Conservation (phyloP, 2,113 vertebrate genomes). For the Pseudorhombus dupliciocellatus region DNA sequence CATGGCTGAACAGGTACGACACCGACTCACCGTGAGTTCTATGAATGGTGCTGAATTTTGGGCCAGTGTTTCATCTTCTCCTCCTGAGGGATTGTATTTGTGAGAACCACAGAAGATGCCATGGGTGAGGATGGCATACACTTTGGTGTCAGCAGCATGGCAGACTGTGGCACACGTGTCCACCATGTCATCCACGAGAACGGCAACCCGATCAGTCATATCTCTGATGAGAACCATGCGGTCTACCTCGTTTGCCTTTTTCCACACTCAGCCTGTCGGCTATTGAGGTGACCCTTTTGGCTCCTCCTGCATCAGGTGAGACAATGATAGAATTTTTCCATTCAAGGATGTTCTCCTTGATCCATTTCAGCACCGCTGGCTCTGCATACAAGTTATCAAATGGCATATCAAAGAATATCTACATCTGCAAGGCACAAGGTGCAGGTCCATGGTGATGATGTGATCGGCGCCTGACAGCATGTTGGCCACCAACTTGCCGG, state of each 20-base stretch:
- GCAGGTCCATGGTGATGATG: no score
- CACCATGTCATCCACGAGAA: constrained; percentile 97
- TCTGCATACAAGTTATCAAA: no score
- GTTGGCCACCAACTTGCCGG: no score
- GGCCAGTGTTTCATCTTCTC: constrained; percentile 99
- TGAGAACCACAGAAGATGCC: constrained; percentile 99
- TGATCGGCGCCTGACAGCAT: no score
- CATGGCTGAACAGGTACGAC: constrained; percentile 98
- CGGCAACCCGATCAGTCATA: constrained; percentile 94
- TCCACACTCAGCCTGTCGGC: constrained; percentile 96
- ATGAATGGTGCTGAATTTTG: constrained; percentile 97
- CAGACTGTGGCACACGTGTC: constrained; percentile 95
- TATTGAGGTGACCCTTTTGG: constrained; percentile 98
- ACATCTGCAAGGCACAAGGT: no score
- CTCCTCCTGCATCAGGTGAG: constrained; percentile 97
- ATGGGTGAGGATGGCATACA: constrained; percentile 96
- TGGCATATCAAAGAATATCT: no score
- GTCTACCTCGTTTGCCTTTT: constrained; percentile 98
- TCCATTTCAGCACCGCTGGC: no score
- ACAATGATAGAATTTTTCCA: constrained; percentile 98
- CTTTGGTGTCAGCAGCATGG: constrained; percentile 96
- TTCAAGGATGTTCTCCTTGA: constrained; percentile 94
- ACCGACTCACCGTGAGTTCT: constrained; percentile 98
- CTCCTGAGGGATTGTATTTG: constrained; percentile 98
- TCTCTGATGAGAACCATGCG: constrained; percentile 98